Conservation (phyloP, 2,888 invertebrate species). For the Hipparchia sbordonii region DNA sequence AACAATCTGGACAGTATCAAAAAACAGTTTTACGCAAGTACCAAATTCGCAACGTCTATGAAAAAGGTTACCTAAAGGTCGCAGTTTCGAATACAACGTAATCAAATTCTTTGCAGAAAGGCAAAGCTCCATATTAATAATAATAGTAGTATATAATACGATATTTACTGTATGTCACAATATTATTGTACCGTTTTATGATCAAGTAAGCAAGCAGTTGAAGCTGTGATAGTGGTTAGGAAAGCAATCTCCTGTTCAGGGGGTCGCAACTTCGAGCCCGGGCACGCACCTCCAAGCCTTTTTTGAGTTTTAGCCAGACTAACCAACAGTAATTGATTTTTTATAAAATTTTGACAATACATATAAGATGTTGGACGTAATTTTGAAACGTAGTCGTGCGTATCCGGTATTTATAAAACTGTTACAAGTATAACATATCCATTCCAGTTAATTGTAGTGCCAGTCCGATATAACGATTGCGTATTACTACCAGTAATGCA, state of each 20-base stretch:
- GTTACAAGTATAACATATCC: background rate
- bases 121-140: background rate
- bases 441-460: slow-evolving; percentile 7
- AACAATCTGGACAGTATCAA: slow-evolving; percentile 1
- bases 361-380: background rate
- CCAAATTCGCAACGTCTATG: slow-evolving; percentile 18
- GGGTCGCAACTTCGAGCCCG: too few species aligned
- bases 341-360: background rate
- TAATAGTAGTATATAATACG: background rate
- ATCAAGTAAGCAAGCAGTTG: too few species aligned
- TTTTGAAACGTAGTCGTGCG: background rate
- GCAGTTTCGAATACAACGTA: slow-evolving; percentile 17
- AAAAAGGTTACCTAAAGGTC: slow-evolving; percentile 29
- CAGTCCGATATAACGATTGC: slow-evolving; percentile 14
- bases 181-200: background rate
- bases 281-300: too few species aligned
- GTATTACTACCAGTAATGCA: slow-evolving; percentile 28
- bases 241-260: too few species aligned
- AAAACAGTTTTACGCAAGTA: slow-evolving; percentile 18
- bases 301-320: too few species aligned
- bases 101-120: slow-evolving; percentile 16
- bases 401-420: slow-evolving; percentile 1
- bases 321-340: too few species aligned
- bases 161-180: background rate
- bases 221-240: too few species aligned